Base-by-base conservation (phyloP, 2,113 vertebrate genomes). In the Campylomormyrus numenius region DNA sequence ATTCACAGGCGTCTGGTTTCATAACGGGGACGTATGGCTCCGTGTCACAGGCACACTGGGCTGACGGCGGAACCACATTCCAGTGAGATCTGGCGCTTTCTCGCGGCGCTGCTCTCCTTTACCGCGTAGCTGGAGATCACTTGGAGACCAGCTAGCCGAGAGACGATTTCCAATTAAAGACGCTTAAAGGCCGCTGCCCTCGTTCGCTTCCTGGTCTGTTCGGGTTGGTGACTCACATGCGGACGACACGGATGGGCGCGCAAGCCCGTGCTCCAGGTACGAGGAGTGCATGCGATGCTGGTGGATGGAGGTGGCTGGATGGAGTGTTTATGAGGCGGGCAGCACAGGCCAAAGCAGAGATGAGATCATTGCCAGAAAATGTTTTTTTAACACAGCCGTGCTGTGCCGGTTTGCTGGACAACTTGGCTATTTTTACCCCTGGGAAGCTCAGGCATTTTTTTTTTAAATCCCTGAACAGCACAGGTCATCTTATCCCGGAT, bases 211-310 rank as follows among this genome's bases (percentile, higher is more conserved):
- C 15, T 39, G 31, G 31, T 42, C 74, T 17, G n/a, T 42, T 80
- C 35, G 17, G 35, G 35, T 5, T 17, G 74, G 74, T 80, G 74
- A 80, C 39, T 80, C 74, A 7, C 74, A 80, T 80, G 74, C 74
- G 74, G 74, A 42, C 35, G 27, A 89, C 58, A 66, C 66, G 31
- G 45, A 50, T 66, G 39, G 45, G 49, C 62, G 49, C 27, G 70
- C 88, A 89, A 17, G 42, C 66, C 66, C 66, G 17, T 46, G 70
- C 66, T 27, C 66, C 66, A 48, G n/a, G 31, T 50, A 70, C 92
- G 93, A 86, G n/a, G 11, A 92, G 94, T 93, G 94, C 90, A 93
- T 94, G 84, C 84, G n/a, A 13, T 15, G 48, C 84, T 86, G 84
- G 46, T n/a, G 10, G 45, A 49, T 48, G 45, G 24, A 50, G 45